Evolutionary conservation across 2,797 vertebrate species (phyloP), one percentile per base, ranked within the genome.

Genomic region (Eleutherodactylus coqui): DNA sequence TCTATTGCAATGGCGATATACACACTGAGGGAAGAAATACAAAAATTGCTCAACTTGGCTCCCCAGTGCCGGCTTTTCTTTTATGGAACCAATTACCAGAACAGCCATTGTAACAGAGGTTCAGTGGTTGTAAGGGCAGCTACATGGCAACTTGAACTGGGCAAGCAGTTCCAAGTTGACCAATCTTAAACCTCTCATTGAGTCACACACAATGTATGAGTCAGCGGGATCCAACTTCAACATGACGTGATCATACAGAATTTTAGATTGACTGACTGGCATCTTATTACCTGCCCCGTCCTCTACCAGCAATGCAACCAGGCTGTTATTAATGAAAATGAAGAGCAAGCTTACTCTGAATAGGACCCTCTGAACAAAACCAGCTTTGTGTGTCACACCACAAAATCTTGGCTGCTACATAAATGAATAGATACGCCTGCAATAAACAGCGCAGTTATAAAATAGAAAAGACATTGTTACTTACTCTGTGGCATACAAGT

Each of bases 401-500:
- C 62, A 27, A 49, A 64, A 73, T 8, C 38, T n/a, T 75, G 72
- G 53, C 70, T 32, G 36, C 72, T 47, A 32, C 45, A 19, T 32
- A 69, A 69, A 53, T 81, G 41, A 53, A 67, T 7, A 69, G 19
- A 43, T 49, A 43, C 27, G 10, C 75, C 77, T 64, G 75, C 73
- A 79, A 58, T 49, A 76, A 62, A 85, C 83, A 41, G 51, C 64
- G 27, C 49, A 62, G 21, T 60, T 75, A 67, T 41, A 51, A 75
- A 45, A 87, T 47, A 87, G 64, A 62, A n/a, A 84, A 84, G n/a
- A 62, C 83, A 87, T 88, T 85, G 92, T 90, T 95, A 97, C 96
- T 97, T 95, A 97, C 96, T 95, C 93, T 85, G 92, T 91, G 90
- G 92, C 91, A 93, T 94, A 93, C 93, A 94, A 93, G 94, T 92